Percentiles rank a stretch among this genome's conserved stretches.
Conservation (phyloP, 1,140 invertebrate species). For the Dendrolimus kikuchii region DNA sequence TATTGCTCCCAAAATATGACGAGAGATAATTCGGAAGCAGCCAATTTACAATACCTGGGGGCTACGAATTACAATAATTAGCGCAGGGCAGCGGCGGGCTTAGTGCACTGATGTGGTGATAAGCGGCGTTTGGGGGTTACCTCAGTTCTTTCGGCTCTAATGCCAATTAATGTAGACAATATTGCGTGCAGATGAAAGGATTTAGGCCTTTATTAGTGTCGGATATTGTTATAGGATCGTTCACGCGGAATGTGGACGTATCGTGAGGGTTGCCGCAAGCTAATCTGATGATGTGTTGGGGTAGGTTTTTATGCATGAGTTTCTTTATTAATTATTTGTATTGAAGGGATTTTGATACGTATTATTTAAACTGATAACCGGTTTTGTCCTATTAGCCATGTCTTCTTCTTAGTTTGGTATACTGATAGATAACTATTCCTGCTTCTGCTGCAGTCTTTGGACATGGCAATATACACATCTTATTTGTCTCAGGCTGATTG, state of each 20-base stretch:
- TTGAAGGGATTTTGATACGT: too few relatives aligned
- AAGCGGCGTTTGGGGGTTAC: conserved; percentile 59
- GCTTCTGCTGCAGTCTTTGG: too few relatives aligned
- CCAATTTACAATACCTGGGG: conserved; percentile 42
- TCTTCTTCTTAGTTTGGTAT: too few relatives aligned
- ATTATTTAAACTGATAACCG: too few relatives aligned
- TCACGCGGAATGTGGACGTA: conserved; percentile 9
- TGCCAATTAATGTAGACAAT: conserved; percentile 66
- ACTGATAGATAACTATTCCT: too few relatives aligned
- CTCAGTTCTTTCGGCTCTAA: conserved; percentile 60
- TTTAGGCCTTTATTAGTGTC: conserved; percentile 62
- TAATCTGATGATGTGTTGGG: too few relatives aligned
- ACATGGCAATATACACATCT: too few relatives aligned
- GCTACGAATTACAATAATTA: conserved; percentile 45
- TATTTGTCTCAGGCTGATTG: too few relatives aligned
- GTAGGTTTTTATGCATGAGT: too few relatives aligned
- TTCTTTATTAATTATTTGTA: too few relatives aligned
- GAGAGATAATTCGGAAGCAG: conserved; percentile 14
- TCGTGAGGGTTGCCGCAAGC: conserved; percentile 8
- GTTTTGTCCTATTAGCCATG: too few relatives aligned
- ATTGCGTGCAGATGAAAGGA: conserved; percentile 51
- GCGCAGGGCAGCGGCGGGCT: conserved; percentile 25
- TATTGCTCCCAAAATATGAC: too few relatives aligned
- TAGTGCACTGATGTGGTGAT: conserved; percentile 57
- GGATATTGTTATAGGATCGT: conserved; percentile 57